A percentile compares a stretch with the other conserved stretches of the same genome.
Conservation (phyloP, 2,797 vertebrate genomes). For the Hypotaenidia okinawae region DNA sequence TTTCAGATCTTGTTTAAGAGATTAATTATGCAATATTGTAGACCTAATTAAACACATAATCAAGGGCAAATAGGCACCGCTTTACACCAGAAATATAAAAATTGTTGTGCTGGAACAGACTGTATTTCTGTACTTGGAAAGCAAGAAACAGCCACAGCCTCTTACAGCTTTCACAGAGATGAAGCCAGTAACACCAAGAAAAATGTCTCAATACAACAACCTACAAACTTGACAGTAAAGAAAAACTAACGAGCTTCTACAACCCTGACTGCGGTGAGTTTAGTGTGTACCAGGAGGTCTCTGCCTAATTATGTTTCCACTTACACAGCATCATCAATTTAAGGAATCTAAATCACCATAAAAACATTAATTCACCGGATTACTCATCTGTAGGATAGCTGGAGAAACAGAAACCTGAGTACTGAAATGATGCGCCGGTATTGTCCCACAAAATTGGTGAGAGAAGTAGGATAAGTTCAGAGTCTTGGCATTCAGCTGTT, state of each 20-base stretch:
- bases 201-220: neutral
- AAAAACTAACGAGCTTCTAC: neutral
- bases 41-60: constrained; percentile 37
- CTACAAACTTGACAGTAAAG: neutral
- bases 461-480: neutral
- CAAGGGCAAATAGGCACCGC: neutral
- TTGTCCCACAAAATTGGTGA: neutral
- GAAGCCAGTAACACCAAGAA: neutral
- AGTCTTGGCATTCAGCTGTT: neutral
- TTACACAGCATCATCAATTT: neutral
- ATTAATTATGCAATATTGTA: constrained; percentile 47
- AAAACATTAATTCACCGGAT: neutral
- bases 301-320: neutral
- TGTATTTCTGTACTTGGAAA: neutral
- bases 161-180: neutral
- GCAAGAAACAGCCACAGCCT: neutral
- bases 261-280: neutral
- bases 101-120: neutral
- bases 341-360: neutral
- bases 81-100: constrained; percentile 6
- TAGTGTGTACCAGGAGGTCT: neutral
- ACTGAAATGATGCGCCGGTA: neutral
- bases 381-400: neutral
- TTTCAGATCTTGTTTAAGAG: constrained; percentile 47
- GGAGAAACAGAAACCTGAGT: neutral